A percentile compares a stretch with the other conserved stretches of the same genome.
Evolutionary conservation across 2,797 vertebrate species (phyloP).

Genomic region (Poecilia picta): DNA sequence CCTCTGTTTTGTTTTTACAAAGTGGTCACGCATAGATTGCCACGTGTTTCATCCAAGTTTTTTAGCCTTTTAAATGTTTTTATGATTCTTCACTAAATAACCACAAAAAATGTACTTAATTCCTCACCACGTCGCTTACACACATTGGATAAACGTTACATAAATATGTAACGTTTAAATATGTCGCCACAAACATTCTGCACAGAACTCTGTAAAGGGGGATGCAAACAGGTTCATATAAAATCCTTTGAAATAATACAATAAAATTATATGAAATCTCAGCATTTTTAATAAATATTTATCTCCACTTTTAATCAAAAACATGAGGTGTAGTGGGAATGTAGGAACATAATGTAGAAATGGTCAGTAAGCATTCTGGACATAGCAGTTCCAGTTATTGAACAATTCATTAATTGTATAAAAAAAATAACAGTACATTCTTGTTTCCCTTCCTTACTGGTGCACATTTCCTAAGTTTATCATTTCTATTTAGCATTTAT

Average conservation of each 20-base stretch:
- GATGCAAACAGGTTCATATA: neutral
- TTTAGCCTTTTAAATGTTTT: too few relatives aligned
- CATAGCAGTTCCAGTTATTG: neutral
- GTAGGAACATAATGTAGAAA: neutral
- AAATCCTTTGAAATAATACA: too few relatives aligned
- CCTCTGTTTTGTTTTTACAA: too few relatives aligned
- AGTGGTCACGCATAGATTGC: too few relatives aligned
- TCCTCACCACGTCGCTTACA: too few relatives aligned
- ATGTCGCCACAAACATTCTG: too few relatives aligned
- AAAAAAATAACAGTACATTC: neutral
- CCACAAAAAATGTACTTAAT: too few relatives aligned
- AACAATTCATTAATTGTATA: neutral
- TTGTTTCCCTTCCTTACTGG: neutral
- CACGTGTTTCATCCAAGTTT: too few relatives aligned
- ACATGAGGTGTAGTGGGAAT: neutral
- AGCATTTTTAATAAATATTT: neutral
- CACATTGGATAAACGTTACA: too few relatives aligned
- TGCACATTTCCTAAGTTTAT: neutral
- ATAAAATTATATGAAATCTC: neutral
- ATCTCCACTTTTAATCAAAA: neutral
- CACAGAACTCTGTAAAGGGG: too few relatives aligned
- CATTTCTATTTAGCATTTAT: neutral
- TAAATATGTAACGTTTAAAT: too few relatives aligned
- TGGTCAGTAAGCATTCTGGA: neutral
- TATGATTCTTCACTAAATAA: too few relatives aligned